A percentile compares a stretch with the other conserved stretches of the same genome.
These are phyloP conservation scores for Circaetus gallicus DNA, from an alignment of 2,113 vertebrate species.

Conservation along the genomic window DNA sequence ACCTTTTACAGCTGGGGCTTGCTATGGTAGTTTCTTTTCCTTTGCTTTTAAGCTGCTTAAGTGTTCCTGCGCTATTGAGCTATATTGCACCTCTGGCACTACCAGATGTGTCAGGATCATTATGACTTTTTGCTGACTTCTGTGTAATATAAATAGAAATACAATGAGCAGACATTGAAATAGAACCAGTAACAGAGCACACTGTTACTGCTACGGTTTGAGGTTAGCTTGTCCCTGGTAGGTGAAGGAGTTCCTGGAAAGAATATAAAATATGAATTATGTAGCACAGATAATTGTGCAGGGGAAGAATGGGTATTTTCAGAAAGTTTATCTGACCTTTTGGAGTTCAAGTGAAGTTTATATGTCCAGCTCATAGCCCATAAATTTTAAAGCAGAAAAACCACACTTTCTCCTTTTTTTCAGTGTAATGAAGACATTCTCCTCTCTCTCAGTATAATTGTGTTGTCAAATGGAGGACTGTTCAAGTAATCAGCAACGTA, in stretches of 20 bases:
- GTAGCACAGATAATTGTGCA: not conserved
- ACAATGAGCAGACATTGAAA: not conserved
- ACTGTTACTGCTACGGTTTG: not conserved
- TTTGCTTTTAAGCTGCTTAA: not conserved
- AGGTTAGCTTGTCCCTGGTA: not conserved
- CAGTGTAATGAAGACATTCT: conserved; percentile 62
- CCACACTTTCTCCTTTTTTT: not conserved
- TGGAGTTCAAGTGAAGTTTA: conserved; percentile 31
- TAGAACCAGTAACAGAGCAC: not conserved
- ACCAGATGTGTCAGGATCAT: not conserved
- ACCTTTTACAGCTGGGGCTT: not conserved
- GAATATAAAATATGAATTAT: not conserved
- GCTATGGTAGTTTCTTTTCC: not conserved
- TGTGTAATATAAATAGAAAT: not conserved
- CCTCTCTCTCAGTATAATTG: conserved; percentile 50
- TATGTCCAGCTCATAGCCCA: not conserved
- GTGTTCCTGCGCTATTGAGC: not conserved
- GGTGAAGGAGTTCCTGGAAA: not conserved
- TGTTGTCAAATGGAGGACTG: conserved; percentile 62
- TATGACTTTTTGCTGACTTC: not conserved
- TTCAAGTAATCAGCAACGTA: conserved; percentile 65
- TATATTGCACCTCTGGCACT: not conserved
- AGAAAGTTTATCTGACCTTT: conserved; percentile 1
- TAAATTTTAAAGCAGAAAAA: not conserved
- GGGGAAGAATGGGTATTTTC: not conserved